These are phyloP conservation scores for Drosophila nikananu DNA, from an alignment of 1,140 invertebrate species.

Conservation along the genomic window DNA sequence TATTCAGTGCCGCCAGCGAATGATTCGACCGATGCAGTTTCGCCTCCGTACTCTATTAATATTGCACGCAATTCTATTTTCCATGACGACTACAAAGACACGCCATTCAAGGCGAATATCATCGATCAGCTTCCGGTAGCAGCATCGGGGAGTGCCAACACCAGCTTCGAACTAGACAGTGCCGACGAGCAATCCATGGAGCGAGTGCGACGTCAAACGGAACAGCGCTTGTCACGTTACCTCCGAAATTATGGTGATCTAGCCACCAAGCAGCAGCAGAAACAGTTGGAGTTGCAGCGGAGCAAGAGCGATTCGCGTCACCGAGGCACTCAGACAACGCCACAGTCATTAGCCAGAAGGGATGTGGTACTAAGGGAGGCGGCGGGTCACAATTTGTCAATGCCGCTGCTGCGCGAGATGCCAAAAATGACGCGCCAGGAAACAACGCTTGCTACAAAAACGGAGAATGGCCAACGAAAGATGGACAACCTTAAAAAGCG, in stretches of 20 bases:
- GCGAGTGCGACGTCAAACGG: constrained; percentile 66
- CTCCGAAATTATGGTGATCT: constrained; percentile 78
- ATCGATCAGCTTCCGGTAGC: constrained; percentile 56
- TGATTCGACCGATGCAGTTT: constrained; percentile 24
- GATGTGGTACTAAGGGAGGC: constrained; percentile 73
- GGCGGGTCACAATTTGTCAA: constrained; percentile 71
- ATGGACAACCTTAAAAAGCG: constrained; percentile 72
- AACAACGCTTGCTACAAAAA: constrained; percentile 27
- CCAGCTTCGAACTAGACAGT: constrained; percentile 68
- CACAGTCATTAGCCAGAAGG: constrained; percentile 44
- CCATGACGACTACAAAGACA: constrained; percentile 64
- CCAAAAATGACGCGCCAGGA: constrained; percentile 81
- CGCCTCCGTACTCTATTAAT: constrained; percentile 75
- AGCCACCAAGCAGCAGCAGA: constrained; percentile 55
- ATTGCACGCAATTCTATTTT: constrained; percentile 74
- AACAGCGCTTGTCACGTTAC: constrained; percentile 71
- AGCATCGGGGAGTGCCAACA: constrained; percentile 58
- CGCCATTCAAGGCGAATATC: constrained; percentile 52
- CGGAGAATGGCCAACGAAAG: constrained; percentile 37
- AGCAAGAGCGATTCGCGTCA: constrained; percentile 71
- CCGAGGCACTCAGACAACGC: constrained; percentile 75
- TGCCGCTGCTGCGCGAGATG: constrained; percentile 82
- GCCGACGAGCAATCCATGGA: constrained; percentile 72
- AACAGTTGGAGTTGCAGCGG: constrained; percentile 42
- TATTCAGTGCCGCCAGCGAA: constrained; percentile 41